Evolutionary conservation across 1,140 invertebrate species (phyloP).

Genomic region (Heliothis virescens): DNA sequence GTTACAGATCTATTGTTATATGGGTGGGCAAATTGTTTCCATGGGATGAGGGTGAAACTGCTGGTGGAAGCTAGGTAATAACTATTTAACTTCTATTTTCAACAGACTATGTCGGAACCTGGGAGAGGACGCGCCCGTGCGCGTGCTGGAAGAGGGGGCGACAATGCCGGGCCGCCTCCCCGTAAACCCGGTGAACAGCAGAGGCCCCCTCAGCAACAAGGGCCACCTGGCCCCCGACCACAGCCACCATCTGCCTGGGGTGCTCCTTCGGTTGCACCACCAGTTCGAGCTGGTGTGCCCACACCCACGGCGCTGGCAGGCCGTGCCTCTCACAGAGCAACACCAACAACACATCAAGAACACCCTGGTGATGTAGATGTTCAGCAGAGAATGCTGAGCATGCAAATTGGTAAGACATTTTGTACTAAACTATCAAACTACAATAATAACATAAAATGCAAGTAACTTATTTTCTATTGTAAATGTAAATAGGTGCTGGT

Average conservation of each 20-base stretch:
- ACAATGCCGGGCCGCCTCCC: constrained; percentile 56
- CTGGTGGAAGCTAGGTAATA: no score
- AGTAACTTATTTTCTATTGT: no score
- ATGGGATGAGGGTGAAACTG: no score
- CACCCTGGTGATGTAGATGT: constrained; percentile 80
- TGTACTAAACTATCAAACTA: neutral
- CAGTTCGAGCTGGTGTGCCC: constrained; percentile 71
- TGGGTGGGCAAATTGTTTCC: no score
- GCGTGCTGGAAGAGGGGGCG: constrained; percentile 67
- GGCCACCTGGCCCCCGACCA: constrained; percentile 64
- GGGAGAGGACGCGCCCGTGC: constrained; percentile 68
- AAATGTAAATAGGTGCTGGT: no score
- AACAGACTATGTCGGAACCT: constrained; percentile 65
- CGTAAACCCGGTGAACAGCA: constrained; percentile 67
- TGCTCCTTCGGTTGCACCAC: constrained; percentile 65
- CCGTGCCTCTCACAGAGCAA: constrained; percentile 70
- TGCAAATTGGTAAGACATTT: constrained; percentile 66
- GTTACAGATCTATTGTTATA: no score
- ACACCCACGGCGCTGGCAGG: constrained; percentile 63
- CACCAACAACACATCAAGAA: constrained; percentile 63
- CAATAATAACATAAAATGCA: neutral
- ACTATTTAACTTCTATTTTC: neutral
- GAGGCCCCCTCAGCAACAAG: constrained; percentile 53
- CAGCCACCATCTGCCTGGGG: constrained; percentile 77
- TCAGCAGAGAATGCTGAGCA: constrained; percentile 70